Base-by-base conservation (phyloP, 2,113 vertebrate genomes). In the Dicaeum eximium region DNA sequence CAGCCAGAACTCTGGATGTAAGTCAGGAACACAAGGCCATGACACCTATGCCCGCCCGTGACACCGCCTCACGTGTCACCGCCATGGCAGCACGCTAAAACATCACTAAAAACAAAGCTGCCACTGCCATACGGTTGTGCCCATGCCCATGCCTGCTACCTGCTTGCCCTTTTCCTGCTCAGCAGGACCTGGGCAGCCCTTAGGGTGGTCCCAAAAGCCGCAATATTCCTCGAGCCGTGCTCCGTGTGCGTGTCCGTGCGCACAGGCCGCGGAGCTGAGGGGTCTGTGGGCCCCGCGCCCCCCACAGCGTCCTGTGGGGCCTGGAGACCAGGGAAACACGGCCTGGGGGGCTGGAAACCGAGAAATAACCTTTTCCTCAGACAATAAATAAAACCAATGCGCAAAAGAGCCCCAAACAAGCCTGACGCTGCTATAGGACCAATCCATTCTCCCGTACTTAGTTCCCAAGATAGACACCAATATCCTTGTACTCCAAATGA, bases 121-220 rank as follows among this genome's bases (percentile, higher is more conserved):
- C 31, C 31, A 10, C 4, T 0, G 3, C 58, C 50, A 25, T 6
- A 25, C 0, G 3, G 14, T 5, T 3, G 0, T 37, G n/a, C 7
- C 33, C 15, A 6, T 2, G 38, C 38, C 69, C 40, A 23, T 6
- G 4, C 19, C 54, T 1, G 1, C 28, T 17, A 8, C 61, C 62
- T 21, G 37, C 38, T 31, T 0, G 0, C 9, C 42, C 25, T 9
- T 31, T 18, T 35, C 37, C 27, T 15, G 23, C 54, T 45, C 51
- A 62, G 42, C 37, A 24, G 60, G 37, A 15, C 10, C 10, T 0
- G 1, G 40, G 27, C 54, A 67, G 50, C 22, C 57, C 57, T 30
- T n/a, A 9, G n/a, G 28, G 24, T 3, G 11, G 8, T 15, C 47
- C 48, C 22, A 53, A 53, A 77, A 53, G 14, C 56, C 72, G 3